Evolutionary conservation across 1,140 invertebrate genomes (phyloP).

Genomic region (Drosophila baimaii): DNA sequence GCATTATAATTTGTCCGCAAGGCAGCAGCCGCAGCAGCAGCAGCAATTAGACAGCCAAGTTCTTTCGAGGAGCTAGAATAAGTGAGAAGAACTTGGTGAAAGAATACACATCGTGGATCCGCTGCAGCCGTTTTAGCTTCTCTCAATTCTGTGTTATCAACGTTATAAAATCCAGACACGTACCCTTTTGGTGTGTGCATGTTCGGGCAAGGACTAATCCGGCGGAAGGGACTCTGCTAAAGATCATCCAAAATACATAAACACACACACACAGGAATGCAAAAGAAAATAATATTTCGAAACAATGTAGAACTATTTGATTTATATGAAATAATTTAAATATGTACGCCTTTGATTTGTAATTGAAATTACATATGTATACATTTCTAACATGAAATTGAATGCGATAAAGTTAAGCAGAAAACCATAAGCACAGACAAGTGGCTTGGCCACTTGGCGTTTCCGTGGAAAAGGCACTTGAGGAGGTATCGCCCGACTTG

Average conservation of each 20-base stretch:
- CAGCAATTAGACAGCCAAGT: conserved; percentile 56
- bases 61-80: conserved; percentile 38
- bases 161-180: conserved; percentile 41
- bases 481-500: conserved; percentile 21
- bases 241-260: conserved; percentile 38
- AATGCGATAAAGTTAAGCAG: conserved; percentile 33
- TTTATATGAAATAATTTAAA: conserved; percentile 80
- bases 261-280: conserved; percentile 58
- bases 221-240: conserved; percentile 30
- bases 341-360: conserved; percentile 77
- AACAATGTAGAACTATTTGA: conserved; percentile 77
- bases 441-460: conserved; percentile 20
- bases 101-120: conserved; percentile 17
- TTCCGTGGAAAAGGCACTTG: conserved; percentile 3
- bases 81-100: conserved; percentile 18
- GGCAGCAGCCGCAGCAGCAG: conserved; percentile 21
- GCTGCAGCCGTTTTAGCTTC: conserved; percentile 44
- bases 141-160: conserved; percentile 58
- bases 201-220: conserved; percentile 31
- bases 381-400: conserved; percentile 52
- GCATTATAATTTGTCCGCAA: conserved; percentile 52
- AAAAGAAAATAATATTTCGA: conserved; percentile 31
- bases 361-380: conserved; percentile 77
- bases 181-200: conserved; percentile 34
- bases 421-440: conserved; percentile 18